phyloP scores from a whole-genome alignment of 2,797 vertebrate genomes.

The Ctenopoma multispine region DNA sequence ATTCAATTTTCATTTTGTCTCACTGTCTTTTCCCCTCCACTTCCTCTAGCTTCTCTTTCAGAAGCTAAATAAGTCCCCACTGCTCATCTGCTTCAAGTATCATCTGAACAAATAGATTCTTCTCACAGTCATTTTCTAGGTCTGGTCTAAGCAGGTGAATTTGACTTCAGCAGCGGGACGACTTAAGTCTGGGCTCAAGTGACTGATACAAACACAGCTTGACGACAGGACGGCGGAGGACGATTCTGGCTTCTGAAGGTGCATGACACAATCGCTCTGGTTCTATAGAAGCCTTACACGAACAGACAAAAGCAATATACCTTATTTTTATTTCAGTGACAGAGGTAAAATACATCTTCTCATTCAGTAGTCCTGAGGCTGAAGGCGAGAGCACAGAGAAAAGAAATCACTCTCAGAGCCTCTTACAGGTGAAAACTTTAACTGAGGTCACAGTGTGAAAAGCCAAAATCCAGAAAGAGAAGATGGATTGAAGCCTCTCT shows the following conservation, averaged over 20 bases:
- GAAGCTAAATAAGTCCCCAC: constrained; percentile 40
- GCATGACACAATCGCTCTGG: not conserved
- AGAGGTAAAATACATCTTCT: constrained; percentile 10
- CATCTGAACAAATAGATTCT: constrained; percentile 46
- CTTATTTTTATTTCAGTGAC: constrained; percentile 1
- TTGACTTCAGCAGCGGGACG: not conserved
- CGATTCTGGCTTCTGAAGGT: constrained; percentile 11
- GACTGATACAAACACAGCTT: constrained; percentile 19
- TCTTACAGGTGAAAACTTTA: not conserved
- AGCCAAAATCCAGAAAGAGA: not conserved
- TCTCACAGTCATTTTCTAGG: constrained; percentile 1
- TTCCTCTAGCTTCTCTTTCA: constrained; percentile 16
- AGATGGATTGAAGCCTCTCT: not conserved
- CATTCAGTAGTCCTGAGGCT: constrained; percentile 2
- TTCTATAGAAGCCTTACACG: constrained; percentile 19
- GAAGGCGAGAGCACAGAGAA: not conserved
- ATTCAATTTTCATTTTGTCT: constrained; percentile 67
- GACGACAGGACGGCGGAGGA: not conserved
- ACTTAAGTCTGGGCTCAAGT: not conserved
- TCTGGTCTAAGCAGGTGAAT: constrained; percentile 22
- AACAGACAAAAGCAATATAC: constrained; percentile 18
- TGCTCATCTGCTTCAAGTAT: constrained; percentile 17
- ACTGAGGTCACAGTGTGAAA: not conserved
- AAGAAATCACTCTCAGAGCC: not conserved
- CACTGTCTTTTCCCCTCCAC: constrained; percentile 14